Evolutionary conservation across 2,888 invertebrate genomes (phyloP), one percentile per base, ranked within the genome.

Genomic region (Chymomyza caudatula): DNA sequence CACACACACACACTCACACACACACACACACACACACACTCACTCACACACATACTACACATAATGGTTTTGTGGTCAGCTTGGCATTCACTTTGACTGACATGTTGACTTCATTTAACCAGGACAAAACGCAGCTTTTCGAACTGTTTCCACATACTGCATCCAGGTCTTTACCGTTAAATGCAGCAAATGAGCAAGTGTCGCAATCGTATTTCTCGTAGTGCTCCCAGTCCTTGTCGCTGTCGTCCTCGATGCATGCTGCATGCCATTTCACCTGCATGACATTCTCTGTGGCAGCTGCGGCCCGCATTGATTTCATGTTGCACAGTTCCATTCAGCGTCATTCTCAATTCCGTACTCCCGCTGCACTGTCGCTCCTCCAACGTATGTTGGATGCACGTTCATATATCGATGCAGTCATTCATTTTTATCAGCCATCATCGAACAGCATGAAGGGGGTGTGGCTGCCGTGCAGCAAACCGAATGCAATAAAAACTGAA

Each of bases 151-250:
- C 29, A 37, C 11, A 37, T 17, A 43, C 13, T 6, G 6, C 25
- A 25, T 25, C 3, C 25, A 3, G 5, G 25, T 37, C 29, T 37
- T 47, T 17, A 43, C 13, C 43, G 11, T 13, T 80, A 83, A 80
- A 83, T 70, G 80, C 74, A 77, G 83, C 74, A 83, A 80, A 83
- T 80, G 80, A 80, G 80, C 83, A 79, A 79, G 77, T 75, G 77
- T 75, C 75, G 69, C 77, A 65, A 68, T 69, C 67, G 65, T 56
- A 42, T 11, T 37, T 56, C 42, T 29, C 42, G 8, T n/a, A 54
- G 47, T 42, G 62, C 55, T 43, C 8, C 47, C 20, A 60, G 51
- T 37, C 8, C 8, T 11, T 37, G 5, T 6, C 60, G 51, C 20
- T 15, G 11, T 60, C 23, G 25, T 60, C 44, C 58, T 53, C 65